phyloP scores from a whole-genome alignment of 2,888 invertebrate species.

The Tetragonula carbonaria region DNA sequence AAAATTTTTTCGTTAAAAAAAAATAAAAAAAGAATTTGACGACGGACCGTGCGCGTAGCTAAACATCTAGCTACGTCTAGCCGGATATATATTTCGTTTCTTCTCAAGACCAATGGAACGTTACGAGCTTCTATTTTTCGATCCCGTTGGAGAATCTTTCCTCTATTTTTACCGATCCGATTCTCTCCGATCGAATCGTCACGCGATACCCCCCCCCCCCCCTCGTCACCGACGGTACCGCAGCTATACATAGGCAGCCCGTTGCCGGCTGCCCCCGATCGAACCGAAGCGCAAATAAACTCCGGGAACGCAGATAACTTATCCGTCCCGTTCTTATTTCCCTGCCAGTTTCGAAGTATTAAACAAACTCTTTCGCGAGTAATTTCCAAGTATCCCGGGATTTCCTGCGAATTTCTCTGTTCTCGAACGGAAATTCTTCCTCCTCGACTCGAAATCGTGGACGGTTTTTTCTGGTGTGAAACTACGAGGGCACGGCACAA shows the following conservation, averaged over 20 bases:
- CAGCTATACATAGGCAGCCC: conserved; percentile 74
- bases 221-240: conserved; percentile 49
- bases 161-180: conserved; percentile 68
- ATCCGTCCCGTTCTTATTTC: conserved; percentile 26
- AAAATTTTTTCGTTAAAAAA: too few relatives aligned
- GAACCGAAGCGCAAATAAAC: conserved; percentile 81
- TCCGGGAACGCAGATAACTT: conserved; percentile 52
- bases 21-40: background rate
- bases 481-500: background rate
- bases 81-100: background rate
- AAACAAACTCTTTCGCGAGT: background rate
- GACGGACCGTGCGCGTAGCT: too few relatives aligned
- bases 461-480: conserved; percentile 2
- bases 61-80: background rate
- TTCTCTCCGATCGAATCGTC: conserved; percentile 70
- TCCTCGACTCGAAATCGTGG: background rate
- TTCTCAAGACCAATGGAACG: background rate
- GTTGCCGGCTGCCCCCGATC: conserved; percentile 73
- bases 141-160: conserved; percentile 39
- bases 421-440: background rate
- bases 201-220: conserved; percentile 75
- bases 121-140: conserved; percentile 54
- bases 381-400: background rate
- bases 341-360: background rate
- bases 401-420: background rate